Conservation (phyloP, 2,888 invertebrate genomes). For the Ophion ellenae region DNA sequence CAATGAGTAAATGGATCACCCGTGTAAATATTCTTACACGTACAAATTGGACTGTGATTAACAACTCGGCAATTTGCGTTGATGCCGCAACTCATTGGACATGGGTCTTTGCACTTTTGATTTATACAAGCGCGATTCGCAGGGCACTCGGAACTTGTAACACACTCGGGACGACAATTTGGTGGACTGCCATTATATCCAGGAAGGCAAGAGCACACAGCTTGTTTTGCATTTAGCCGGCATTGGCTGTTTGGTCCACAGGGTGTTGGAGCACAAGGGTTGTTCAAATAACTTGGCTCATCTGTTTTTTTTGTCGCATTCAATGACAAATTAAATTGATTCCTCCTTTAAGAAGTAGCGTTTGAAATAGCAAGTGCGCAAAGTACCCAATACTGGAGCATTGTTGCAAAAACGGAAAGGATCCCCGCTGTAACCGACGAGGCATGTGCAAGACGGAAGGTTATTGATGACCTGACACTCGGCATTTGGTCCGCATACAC, state of each 20-base stretch:
- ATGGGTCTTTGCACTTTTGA: slow-evolving; percentile 83
- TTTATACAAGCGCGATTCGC: slow-evolving; percentile 86
- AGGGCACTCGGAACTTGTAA: slow-evolving; percentile 83
- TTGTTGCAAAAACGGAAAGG: slow-evolving; percentile 85
- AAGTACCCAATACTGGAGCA: neutral
- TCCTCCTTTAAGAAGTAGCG: slow-evolving; percentile 80
- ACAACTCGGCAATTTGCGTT: slow-evolving; percentile 83
- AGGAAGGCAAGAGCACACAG: slow-evolving; percentile 91
- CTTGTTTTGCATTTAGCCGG: slow-evolving; percentile 86
- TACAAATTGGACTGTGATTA: slow-evolving; percentile 84
- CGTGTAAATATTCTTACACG: slow-evolving; percentile 84
- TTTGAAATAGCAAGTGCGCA: neutral
- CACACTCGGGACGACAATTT: slow-evolving; percentile 84
- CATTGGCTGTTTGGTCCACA: slow-evolving; percentile 84
- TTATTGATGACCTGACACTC: slow-evolving; percentile 88
- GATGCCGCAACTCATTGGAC: slow-evolving; percentile 83
- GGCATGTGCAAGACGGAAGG: slow-evolving; percentile 87
- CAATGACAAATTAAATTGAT: slow-evolving; percentile 1
- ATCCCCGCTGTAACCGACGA: slow-evolving; percentile 87
- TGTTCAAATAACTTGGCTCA: slow-evolving; percentile 78
- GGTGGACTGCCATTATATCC: slow-evolving; percentile 90
- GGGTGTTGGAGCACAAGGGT: slow-evolving; percentile 81
- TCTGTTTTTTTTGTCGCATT: slow-evolving; percentile 76
- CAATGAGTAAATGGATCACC: slow-evolving; percentile 93
- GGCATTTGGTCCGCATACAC: slow-evolving; percentile 90